A percentile compares a stretch with the other conserved stretches of the same genome.
phyloP scores from a whole-genome alignment of 2,113 vertebrate genomes.

The Rhynchomys soricoides region DNA sequence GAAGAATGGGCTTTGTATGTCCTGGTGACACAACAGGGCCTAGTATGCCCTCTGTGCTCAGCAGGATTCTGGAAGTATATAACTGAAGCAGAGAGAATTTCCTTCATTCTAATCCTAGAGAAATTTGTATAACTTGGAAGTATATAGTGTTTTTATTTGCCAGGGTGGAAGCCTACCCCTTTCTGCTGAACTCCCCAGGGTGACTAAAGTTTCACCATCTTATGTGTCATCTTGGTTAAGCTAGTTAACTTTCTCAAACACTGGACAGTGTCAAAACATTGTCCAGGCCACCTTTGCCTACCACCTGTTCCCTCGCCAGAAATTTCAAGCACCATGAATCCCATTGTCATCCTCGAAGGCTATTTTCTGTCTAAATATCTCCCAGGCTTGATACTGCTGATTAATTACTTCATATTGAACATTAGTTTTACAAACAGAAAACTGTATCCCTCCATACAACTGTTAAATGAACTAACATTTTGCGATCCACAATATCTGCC shows the following conservation, averaged over 20 bases:
- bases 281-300: not conserved
- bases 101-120: not conserved
- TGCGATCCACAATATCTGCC: not conserved
- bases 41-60: not conserved
- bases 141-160: not conserved
- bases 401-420: not conserved
- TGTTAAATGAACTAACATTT: not conserved
- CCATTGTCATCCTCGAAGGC: not conserved
- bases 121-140: not conserved
- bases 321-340: not conserved
- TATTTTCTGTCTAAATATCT: not conserved
- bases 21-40: not conserved
- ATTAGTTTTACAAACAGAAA: not conserved
- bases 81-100: not conserved
- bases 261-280: not conserved
- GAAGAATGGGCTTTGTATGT: not conserved
- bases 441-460: not conserved
- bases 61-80: not conserved
- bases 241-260: not conserved
- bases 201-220: not conserved
- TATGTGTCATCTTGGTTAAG: not conserved
- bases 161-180: not conserved
- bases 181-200: not conserved
- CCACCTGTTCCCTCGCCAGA: not conserved
- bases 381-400: not conserved